Evolutionary conservation across 2,113 vertebrate species (phyloP).

Genomic region (Phyllostomus hastatus): DNA sequence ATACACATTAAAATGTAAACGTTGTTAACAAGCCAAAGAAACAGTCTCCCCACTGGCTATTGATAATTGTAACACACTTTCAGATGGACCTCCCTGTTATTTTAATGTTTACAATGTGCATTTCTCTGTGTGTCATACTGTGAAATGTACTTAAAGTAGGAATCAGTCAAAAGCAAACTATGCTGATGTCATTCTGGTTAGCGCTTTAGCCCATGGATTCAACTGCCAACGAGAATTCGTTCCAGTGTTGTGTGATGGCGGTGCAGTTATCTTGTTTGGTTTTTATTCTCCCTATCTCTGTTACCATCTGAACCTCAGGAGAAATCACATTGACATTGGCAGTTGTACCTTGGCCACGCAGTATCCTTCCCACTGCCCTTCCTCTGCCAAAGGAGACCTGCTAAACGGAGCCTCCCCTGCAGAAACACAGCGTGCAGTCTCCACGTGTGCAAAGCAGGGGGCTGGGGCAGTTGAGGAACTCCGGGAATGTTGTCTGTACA

Average conservation of each 20-base stretch:
- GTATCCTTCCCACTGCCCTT: constrained; percentile 25
- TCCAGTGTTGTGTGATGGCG: not conserved
- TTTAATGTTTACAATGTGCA: not conserved
- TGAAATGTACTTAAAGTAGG: not conserved
- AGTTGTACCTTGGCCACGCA: constrained; percentile 39
- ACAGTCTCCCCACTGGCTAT: not conserved
- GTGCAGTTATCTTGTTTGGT: constrained; percentile 32
- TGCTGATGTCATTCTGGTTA: not conserved
- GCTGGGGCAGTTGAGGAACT: constrained; percentile 60
- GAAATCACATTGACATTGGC: constrained; percentile 63
- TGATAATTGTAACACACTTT: not conserved
- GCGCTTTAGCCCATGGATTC: not conserved
- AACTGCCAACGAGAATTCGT: not conserved
- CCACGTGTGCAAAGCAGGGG: constrained; percentile 67
- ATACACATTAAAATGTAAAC: not conserved
- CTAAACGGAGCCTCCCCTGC: constrained; percentile 39
- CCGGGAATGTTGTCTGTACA: constrained; percentile 52
- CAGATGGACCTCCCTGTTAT: not conserved
- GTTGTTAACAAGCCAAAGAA: not conserved
- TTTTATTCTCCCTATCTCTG: constrained; percentile 44
- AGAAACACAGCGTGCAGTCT: constrained; percentile 26
- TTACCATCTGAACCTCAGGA: constrained; percentile 50
- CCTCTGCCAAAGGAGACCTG: constrained; percentile 21
- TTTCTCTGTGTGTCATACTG: not conserved
- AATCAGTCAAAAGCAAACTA: not conserved